phyloP scores from a whole-genome alignment of 23 tunicate species.

The Styela plicata region DNA sequence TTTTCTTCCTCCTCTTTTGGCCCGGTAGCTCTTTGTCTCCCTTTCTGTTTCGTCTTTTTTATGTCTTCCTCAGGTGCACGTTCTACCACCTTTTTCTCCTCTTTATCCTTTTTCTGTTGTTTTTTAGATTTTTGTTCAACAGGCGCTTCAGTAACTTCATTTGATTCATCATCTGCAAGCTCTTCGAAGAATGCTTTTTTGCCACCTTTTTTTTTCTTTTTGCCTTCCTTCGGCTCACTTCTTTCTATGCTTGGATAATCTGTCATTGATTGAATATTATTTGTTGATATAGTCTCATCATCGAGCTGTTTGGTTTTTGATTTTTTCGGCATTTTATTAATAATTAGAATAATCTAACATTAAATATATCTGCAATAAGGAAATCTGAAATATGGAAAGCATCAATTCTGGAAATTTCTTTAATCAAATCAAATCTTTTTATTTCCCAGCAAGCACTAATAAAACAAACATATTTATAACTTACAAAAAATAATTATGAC shows the following conservation, averaged over 20 bases:
- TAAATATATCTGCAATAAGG: too few species aligned
- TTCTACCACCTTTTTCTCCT: neutral
- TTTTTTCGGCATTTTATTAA: constrained; percentile 47
- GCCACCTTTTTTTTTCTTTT: constrained; percentile 47
- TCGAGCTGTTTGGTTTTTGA: constrained; percentile 6
- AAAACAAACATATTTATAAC: too few species aligned
- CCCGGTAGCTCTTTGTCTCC: constrained; percentile 11
- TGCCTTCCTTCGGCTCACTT: neutral
- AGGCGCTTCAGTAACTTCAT: neutral
- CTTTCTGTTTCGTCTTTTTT: constrained; percentile 9
- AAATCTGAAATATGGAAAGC: too few species aligned
- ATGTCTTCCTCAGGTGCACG: constrained; percentile 2
- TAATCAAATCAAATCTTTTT: too few species aligned
- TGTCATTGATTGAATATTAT: constrained; percentile 11
- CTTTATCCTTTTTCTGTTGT: constrained; percentile 26
- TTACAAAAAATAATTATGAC: too few species aligned
- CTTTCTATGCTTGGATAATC: constrained; percentile 17
- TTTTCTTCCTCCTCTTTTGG: constrained; percentile 29
- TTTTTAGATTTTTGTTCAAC: neutral
- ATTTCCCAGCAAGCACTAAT: too few species aligned
- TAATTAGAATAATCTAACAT: neutral
- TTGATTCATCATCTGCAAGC: constrained; percentile 51
- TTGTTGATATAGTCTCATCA: neutral
- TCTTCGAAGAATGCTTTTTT: constrained; percentile 87
- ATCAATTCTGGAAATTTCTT: too few species aligned